phyloP scores from a whole-genome alignment of 2,888 invertebrate species.

The Athrips mouffetella region DNA sequence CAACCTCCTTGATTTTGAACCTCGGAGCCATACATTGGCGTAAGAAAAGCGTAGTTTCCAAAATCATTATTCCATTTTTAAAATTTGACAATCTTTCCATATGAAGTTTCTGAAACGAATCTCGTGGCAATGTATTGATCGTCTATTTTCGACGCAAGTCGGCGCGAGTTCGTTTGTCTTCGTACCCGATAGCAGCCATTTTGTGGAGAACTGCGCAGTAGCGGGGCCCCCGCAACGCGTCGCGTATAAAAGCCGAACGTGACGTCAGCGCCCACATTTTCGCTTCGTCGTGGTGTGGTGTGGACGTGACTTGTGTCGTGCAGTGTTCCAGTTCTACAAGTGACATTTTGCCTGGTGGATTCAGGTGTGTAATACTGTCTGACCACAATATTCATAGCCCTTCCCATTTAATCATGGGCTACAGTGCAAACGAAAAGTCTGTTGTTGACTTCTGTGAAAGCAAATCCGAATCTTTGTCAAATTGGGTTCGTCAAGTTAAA shows the following conservation, averaged over 20 bases:
- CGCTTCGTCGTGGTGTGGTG: constrained; percentile 43
- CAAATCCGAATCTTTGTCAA: constrained; percentile 77
- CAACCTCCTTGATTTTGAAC: too few species aligned
- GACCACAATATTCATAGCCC: constrained; percentile 55
- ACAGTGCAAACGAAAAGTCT: constrained; percentile 64
- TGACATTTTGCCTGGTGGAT: constrained; percentile 62
- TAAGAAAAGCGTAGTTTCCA: too few species aligned
- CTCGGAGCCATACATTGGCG: neutral
- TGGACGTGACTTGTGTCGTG: constrained; percentile 39
- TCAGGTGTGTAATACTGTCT: constrained; percentile 70
- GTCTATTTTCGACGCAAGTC: constrained; percentile 28
- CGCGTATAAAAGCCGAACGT: constrained; percentile 51
- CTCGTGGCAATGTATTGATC: constrained; percentile 28
- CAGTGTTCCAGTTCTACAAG: constrained; percentile 14
- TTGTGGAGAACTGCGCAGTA: constrained; percentile 58
- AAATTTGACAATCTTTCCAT: too few species aligned
- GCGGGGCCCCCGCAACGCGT: constrained; percentile 37
- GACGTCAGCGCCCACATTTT: constrained; percentile 59
- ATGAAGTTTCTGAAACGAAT: constrained; percentile 24
- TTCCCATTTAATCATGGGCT: constrained; percentile 55
- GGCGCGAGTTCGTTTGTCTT: constrained; percentile 19
- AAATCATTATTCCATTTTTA: too few species aligned
- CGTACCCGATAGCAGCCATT: constrained; percentile 49
- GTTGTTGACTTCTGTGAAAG: constrained; percentile 74
- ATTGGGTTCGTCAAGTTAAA: constrained; percentile 82